phyloP scores from a whole-genome alignment of 92 coral and sea anemone species.

The Umimayanthus kanabou region DNA sequence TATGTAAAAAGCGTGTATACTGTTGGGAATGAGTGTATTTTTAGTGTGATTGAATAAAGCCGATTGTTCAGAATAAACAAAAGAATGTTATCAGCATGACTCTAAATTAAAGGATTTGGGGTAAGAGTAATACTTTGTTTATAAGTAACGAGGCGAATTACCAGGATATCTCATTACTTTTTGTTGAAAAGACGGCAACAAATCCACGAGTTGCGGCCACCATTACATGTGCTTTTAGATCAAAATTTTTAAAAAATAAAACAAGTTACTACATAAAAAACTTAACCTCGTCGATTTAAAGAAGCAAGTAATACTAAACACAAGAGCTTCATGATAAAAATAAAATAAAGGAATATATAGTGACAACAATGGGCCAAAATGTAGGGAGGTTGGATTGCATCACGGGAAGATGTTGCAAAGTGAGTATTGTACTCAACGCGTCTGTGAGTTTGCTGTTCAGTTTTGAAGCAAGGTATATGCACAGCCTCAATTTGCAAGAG shows the following conservation, averaged over 20 bases:
- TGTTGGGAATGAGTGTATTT: not conserved
- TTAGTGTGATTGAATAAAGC: no score
- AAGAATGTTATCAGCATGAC: not conserved
- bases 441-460: not conserved
- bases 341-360: not conserved
- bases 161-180: no score
- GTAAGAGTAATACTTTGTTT: no score
- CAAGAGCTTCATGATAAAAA: not conserved
- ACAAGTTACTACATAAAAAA: not conserved
- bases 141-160: no score
- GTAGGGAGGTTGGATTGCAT: not conserved
- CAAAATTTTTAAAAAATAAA: no score
- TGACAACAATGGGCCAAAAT: not conserved
- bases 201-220: no score
- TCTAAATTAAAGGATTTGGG: no score
- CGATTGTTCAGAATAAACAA: not conserved
- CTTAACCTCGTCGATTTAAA: not conserved
- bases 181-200: no score
- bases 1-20: not conserved
- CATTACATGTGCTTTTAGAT: not conserved
- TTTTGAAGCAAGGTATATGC: not conserved
- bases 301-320: no score
- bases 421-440: no score
- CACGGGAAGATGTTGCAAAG: not conserved
- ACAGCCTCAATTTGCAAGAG: not conserved